Evolutionary conservation across 2,888 invertebrate species (phyloP).

Genomic region (Anaspis maculata): DNA sequence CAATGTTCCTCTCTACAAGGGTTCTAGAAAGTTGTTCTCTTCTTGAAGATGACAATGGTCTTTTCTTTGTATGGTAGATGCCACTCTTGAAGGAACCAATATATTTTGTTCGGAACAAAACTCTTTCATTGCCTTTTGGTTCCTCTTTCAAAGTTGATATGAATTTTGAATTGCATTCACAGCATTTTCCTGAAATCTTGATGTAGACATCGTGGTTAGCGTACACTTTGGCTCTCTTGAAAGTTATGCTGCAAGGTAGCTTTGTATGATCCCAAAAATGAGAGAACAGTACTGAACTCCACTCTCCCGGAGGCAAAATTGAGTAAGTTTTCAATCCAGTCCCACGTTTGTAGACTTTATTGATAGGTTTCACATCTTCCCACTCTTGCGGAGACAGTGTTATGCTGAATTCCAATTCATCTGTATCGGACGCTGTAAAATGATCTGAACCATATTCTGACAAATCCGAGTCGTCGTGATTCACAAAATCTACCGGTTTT

Average conservation of each 20-base stretch:
- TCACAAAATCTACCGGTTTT: too few species aligned
- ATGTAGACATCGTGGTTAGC: slow-evolving; percentile 1
- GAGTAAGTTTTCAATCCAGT: slow-evolving; percentile 3
- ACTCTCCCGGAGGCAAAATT: slow-evolving; percentile 2
- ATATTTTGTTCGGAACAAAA: slow-evolving; percentile 1
- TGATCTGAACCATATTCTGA: background rate
- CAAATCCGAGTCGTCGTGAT: too few species aligned
- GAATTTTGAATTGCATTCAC: slow-evolving; percentile 2
- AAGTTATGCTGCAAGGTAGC: slow-evolving; percentile 5
- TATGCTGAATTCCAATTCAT: slow-evolving; percentile 1
- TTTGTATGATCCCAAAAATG: slow-evolving; percentile 7
- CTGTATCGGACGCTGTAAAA: background rate
- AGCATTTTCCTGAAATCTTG: slow-evolving; percentile 3
- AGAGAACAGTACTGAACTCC: slow-evolving; percentile 5
- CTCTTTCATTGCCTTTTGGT: slow-evolving; percentile 1
- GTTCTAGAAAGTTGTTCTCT: slow-evolving; percentile 1
- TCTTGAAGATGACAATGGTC: background rate
- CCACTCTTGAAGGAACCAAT: slow-evolving; percentile 1
- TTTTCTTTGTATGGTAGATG: slow-evolving; percentile 1
- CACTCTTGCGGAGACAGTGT: slow-evolving; percentile 2
- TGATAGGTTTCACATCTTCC: background rate
- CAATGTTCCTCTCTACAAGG: background rate
- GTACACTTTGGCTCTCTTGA: slow-evolving; percentile 7
- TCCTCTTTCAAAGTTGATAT: background rate
- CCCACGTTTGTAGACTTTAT: slow-evolving; percentile 3